Conservation (phyloP, 1,140 invertebrate genomes). For the Papilio polytes region DNA sequence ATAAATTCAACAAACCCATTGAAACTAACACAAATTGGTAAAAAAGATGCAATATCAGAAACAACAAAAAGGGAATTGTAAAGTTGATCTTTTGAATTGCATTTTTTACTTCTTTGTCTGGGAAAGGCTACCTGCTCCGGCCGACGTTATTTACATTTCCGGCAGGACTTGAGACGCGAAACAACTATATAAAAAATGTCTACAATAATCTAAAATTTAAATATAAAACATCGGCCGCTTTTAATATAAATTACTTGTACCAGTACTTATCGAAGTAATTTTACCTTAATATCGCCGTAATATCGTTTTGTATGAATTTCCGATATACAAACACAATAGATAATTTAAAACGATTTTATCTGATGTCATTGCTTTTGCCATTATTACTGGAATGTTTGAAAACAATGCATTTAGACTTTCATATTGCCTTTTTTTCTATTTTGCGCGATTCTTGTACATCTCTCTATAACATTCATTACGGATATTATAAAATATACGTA, state of each 20-base stretch:
- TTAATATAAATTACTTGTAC: not conserved
- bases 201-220: not conserved
- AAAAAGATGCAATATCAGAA: not conserved
- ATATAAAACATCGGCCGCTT: not conserved
- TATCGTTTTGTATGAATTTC: not conserved
- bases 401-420: not conserved
- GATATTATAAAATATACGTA: not conserved
- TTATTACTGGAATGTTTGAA: not conserved
- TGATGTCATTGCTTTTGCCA: not conserved
- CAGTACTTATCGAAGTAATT: not conserved
- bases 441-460: not conserved
- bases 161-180: constrained; percentile 8
- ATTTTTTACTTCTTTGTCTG: constrained; percentile 15
- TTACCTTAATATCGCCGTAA: not conserved
- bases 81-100: not conserved
- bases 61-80: not conserved
- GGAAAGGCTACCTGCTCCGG: not conserved
- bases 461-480: not conserved
- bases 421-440: not conserved
- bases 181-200: not conserved
- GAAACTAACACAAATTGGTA: not conserved
- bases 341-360: not conserved
- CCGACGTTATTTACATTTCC: constrained; percentile 17
- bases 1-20: not conserved
- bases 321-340: constrained; percentile 2